Evolutionary conservation across 2,797 vertebrate genomes (phyloP).

Genomic region (Intellagama lesueurii): DNA sequence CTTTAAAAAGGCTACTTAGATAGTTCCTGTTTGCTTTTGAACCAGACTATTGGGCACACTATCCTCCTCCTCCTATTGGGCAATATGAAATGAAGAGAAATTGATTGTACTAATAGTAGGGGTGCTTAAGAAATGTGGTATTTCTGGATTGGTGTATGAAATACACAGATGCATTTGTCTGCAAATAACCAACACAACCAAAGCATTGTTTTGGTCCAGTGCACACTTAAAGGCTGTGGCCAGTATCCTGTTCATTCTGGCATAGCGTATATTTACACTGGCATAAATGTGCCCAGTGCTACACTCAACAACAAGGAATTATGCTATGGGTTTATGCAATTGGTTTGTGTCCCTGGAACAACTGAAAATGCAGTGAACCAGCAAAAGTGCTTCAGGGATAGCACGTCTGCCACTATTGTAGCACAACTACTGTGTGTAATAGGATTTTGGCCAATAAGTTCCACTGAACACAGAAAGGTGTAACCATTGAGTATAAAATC

Average conservation of each 20-base stretch:
- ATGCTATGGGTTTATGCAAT: too few relatives aligned
- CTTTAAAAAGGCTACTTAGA: neutral
- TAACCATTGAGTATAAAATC: neutral
- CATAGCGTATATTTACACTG: too few relatives aligned
- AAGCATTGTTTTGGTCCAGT: neutral
- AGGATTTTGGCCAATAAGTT: neutral
- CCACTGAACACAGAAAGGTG: neutral
- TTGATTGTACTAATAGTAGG: neutral
- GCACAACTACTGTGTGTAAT: too few relatives aligned
- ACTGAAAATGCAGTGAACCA: too few relatives aligned
- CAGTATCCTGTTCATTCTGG: too few relatives aligned
- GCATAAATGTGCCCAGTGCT: too few relatives aligned
- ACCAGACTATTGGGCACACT: too few relatives aligned
- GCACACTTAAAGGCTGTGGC: neutral
- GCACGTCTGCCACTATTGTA: too few relatives aligned
- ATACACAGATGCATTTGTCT: too few relatives aligned
- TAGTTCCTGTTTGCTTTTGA: neutral
- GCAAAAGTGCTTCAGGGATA: too few relatives aligned
- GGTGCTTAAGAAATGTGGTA: neutral
- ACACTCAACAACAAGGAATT: too few relatives aligned
- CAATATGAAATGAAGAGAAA: neutral
- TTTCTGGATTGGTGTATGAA: neutral
- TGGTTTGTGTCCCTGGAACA: too few relatives aligned
- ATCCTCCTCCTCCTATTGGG: neutral
- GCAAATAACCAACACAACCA: neutral